Percentiles rank a stretch among this genome's conserved stretches.
phyloP scores from a whole-genome alignment of 2,113 vertebrate genomes.

The Salminus brasiliensis region DNA sequence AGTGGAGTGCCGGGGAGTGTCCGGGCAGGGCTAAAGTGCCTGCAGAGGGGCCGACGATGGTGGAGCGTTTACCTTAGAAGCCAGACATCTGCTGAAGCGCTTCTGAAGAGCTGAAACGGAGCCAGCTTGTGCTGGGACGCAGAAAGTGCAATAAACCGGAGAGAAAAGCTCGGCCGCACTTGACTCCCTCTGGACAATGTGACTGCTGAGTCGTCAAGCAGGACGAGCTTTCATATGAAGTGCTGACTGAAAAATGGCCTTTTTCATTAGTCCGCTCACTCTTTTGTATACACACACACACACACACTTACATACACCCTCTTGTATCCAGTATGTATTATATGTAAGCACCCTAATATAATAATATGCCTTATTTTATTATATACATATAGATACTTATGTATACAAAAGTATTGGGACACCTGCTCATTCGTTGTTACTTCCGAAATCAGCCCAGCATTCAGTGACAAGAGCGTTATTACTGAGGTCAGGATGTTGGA shows the following conservation, averaged over 20 bases:
- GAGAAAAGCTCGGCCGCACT: not conserved
- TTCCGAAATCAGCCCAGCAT: no score
- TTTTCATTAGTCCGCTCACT: not conserved
- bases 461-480: no score
- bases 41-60: not conserved
- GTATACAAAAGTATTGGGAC: no score
- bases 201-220: constrained; percentile 23
- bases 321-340: not conserved
- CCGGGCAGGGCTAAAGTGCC: not conserved
- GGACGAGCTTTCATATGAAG: constrained; percentile 36
- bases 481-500: no score
- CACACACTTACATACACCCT: not conserved
- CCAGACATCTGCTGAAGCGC: constrained; percentile 47
- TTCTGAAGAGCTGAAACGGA: constrained; percentile 27
- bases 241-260: constrained; percentile 36
- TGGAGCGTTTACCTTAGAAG: constrained; percentile 21
- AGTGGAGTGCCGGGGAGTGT: not conserved
- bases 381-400: no score
- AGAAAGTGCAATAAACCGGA: constrained; percentile 27
- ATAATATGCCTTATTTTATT: no score
- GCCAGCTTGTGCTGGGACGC: not conserved
- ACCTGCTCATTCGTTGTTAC: no score
- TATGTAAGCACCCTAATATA: no score
- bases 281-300: constrained; percentile 1
- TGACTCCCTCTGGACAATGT: not conserved